Evolutionary conservation across 2,888 invertebrate species (phyloP).

Genomic region (Perdita meconis): DNA sequence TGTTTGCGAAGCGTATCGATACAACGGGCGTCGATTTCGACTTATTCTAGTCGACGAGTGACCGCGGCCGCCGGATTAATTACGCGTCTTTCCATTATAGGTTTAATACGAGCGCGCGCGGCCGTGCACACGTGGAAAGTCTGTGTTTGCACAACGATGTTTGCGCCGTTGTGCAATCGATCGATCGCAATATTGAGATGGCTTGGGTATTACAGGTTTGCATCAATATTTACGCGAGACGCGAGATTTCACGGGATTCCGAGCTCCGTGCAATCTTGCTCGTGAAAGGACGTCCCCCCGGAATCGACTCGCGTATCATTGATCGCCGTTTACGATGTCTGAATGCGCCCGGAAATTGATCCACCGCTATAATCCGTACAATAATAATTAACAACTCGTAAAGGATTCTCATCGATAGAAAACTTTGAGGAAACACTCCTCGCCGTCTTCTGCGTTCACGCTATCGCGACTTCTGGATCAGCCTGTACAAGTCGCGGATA

Average conservation of each 20-base stretch:
- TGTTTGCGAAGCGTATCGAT: slow-evolving; percentile 15
- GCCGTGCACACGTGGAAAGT: slow-evolving; percentile 35
- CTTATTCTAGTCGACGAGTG: slow-evolving; percentile 23
- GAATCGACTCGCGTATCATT: slow-evolving; percentile 6
- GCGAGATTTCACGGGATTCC: slow-evolving; percentile 54
- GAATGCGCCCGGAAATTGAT: background rate
- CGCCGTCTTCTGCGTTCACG: no score
- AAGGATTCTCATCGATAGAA: no score
- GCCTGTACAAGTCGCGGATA: slow-evolving; percentile 20
- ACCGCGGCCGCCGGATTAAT: slow-evolving; percentile 65
- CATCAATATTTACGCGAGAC: slow-evolving; percentile 66
- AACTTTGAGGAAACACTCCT: no score
- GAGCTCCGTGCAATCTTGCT: slow-evolving; percentile 30
- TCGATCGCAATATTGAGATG: slow-evolving; percentile 65
- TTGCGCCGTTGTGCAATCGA: slow-evolving; percentile 60
- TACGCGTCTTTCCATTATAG: slow-evolving; percentile 67
- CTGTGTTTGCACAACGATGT: slow-evolving; percentile 60
- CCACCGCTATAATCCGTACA: no score
- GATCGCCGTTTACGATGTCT: background rate
- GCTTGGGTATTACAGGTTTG: slow-evolving; percentile 53
- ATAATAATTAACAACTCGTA: no score
- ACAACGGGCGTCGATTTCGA: slow-evolving; percentile 4
- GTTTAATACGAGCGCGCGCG: slow-evolving; percentile 50
- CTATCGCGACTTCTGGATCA: slow-evolving; percentile 26
- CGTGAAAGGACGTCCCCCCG: background rate